Evolutionary conservation across 1,140 invertebrate genomes (phyloP), one percentile per base, ranked within the genome.

Genomic region (Drosophila insularis): DNA sequence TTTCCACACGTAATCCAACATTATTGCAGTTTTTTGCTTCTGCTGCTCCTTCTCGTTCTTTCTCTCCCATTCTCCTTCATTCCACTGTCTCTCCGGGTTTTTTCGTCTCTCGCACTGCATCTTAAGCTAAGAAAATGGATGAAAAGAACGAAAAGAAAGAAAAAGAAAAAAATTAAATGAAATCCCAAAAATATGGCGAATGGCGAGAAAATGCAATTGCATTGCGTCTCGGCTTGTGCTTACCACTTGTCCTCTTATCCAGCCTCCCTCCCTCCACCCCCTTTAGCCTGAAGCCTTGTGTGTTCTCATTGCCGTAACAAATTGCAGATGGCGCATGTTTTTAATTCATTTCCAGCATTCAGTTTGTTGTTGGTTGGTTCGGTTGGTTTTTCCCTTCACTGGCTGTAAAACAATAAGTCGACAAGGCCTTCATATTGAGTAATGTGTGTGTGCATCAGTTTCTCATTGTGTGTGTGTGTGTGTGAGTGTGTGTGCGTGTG

Each of bases 1-100:
- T 90, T 90, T 90, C 76, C 80, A 81, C 86, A 90, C 86, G 86
- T 90, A 90, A 90, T 90, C 86, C 81, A 87, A 90, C 86, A 90
- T 82, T 90, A 90, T 90, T 82, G 79, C 74, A 78, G 69, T 68
- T 80, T 71, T 71, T 76, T 50, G 17, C 35, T 62, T 14, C 32
- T 40, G 40, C 13, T 53, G 19, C 23, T 58, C 6, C 14, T 8
- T 11, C 14, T 46, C 21, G 8, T 8, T 50, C 17, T 21, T 4
- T 19, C 13, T 50, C 19, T 21, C 43, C 19, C 17, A 7, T 8
- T 21, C 17, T 50, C 17, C 19, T 4, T 19, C 14, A 4, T 14
- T 46, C 4, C 27, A 27, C 27, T 27, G 27, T 27, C 14, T 14
- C 14, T 50, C 43, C 10, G 17, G 10, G 17, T 19, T 17, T 50